These are phyloP conservation scores for Labeo catla DNA, from an alignment of 2,113 vertebrate species.

Conservation along the genomic window DNA sequence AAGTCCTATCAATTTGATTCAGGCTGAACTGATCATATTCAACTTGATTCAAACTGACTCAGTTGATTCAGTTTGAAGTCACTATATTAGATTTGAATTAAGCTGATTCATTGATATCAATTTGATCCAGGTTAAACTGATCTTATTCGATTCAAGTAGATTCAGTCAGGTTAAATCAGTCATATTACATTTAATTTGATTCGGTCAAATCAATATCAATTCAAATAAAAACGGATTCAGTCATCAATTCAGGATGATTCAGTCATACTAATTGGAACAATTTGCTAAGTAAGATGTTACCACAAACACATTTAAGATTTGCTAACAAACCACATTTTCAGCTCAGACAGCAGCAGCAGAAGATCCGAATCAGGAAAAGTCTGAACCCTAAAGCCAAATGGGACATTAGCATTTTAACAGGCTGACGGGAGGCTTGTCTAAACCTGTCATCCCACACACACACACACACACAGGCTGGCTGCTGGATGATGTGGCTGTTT, in stretches of 20 bases:
- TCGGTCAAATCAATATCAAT: not conserved
- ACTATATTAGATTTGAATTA: not conserved
- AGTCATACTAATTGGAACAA: not conserved
- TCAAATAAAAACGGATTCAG: not conserved
- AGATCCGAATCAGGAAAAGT: conserved; percentile 57
- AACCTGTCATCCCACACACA: conserved; percentile 59
- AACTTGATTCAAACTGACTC: not conserved
- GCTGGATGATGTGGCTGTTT: no score
- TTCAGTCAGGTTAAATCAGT: not conserved
- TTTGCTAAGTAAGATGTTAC: not conserved
- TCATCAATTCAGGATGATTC: not conserved
- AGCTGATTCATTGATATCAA: not conserved
- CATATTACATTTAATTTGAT: not conserved
- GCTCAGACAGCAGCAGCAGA: conserved; percentile 29
- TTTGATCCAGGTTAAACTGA: no score
- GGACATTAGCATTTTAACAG: conserved; percentile 69
- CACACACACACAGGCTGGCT: not conserved
- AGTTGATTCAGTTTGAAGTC: no score
- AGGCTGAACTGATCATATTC: not conserved
- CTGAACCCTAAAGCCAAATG: conserved; percentile 27
- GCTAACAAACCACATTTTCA: not conserved
- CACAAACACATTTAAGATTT: not conserved
- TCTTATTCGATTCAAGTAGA: no score
- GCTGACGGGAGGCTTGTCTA: conserved; percentile 68
- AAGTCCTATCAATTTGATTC: not conserved